A percentile compares a stretch with the other conserved stretches of the same genome.
These are phyloP conservation scores for Zaprionus ghesquierei DNA, from an alignment of 1,140 invertebrate species.

Conservation along the genomic window DNA sequence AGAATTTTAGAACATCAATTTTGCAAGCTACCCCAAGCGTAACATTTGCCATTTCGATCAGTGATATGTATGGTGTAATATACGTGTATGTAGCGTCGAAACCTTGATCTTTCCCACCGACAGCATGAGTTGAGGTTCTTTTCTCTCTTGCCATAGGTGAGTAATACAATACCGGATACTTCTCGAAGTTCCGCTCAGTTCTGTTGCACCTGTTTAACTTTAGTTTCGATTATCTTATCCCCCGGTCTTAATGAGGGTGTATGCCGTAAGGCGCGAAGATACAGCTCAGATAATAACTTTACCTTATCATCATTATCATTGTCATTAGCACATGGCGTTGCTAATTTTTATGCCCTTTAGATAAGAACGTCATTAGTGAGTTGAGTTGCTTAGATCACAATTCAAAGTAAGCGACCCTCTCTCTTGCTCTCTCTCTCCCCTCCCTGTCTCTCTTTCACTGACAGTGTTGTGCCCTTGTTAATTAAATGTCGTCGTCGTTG, in stretches of 20 bases:
- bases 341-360: constrained; percentile 8
- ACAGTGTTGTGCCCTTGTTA: constrained; percentile 9
- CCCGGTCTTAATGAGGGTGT: neutral
- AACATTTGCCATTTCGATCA: too few species aligned
- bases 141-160: too few species aligned
- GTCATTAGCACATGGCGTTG: neutral
- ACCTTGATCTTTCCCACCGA: neutral
- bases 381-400: neutral
- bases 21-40: too few species aligned
- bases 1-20: neutral
- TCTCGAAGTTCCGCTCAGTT: neutral
- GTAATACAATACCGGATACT: neutral
- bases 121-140: neutral
- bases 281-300: neutral
- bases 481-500: constrained; percentile 29
- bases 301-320: neutral
- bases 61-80: neutral
- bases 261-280: neutral
- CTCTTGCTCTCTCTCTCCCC: neutral
- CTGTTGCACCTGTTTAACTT: neutral
- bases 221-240: constrained; percentile 10
- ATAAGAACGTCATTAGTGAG: constrained; percentile 2
- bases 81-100: neutral
- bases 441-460: neutral
- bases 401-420: neutral